Evolutionary conservation across 2,113 vertebrate genomes (phyloP), one percentile per base, ranked within the genome.

Genomic region (Anarrhichthys ocellatus): DNA sequence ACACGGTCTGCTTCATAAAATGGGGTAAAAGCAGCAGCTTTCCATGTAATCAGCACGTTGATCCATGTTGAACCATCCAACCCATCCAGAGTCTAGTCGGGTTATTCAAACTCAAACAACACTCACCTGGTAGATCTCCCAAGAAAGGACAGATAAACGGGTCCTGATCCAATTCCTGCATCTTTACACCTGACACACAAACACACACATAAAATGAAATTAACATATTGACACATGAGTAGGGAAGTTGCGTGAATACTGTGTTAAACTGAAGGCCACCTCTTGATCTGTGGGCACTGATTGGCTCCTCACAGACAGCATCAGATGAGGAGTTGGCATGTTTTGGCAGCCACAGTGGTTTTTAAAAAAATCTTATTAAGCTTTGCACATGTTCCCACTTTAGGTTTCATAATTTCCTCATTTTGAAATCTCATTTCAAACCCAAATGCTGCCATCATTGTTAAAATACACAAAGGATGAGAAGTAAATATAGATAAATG

Each of bases 81-180:
- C 61, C 4, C 2, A 6, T 58, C 36, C 9, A 46, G 38, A 73
- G 24, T n/a, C 27, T 3, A 34, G 34, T 62, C 11, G 34, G 38
- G 64, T 44, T 2, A 10, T 10, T 24, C 14, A 64, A 24, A 65
- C 15, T 54, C 36, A 40, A 72, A 46, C 29, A 67, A 38, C 2
- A 52, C 87, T 34, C 34, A 91, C 92, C 92, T 82, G 71, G 77
- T n/a, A 91, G 40, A 17, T 80, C 81, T 61, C 66, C 89, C n/a
- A 67, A 42, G 14, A 78, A 72, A 32, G 44, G n/a, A 7, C 2
- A 44, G 24, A 24, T 10, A 1, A 6, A 17, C 9, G 9, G 42
- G 11, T 85, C 83, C 40, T 68, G 54, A 11, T 89, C 48, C 4
- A 50, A 0, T 22, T 88, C 83, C 52, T 78, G 81, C 92, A 93